Evolutionary conservation across 1,140 invertebrate species (phyloP), one percentile per base, ranked within the genome.

Genomic region (Hyles euphorbiae): DNA sequence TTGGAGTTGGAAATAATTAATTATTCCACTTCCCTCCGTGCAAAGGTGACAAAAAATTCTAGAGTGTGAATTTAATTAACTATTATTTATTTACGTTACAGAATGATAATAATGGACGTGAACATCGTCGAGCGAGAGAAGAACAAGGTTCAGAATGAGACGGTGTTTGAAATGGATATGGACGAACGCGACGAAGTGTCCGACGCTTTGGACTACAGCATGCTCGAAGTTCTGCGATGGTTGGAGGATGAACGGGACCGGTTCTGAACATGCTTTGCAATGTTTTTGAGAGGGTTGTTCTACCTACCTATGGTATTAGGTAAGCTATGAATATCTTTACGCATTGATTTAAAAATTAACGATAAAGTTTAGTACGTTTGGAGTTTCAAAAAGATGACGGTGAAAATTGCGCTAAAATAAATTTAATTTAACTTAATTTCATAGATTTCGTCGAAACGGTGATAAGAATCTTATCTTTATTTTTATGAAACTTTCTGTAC

Each of bases 221-320:
- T 90, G 87, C 44, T 87, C 12, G 89, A 90, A 65, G 70, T 90
- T 53, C 65, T 90, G 9, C 76, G 74, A 32, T 90, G 89, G 89
- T 58, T 90, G 4, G 78, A 89, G 51, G 80, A 87, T 55, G 86
- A 89, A 50, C 67, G 83, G 44, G 77, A 85, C 11, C 75, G 2
- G 76, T 74, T 1, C 62, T 89, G 11, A 64, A 72, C 56, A 70
- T 81, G 4, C 61, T 90, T 52, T 88, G 88, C 66, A 80, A 68
- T 71, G 80, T 89, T 8, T 90, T 88, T 68, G 86, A 90, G 56
- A 80, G 70, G 61, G 67, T 87, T 6, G 70, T 90, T 33, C 63
- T 90, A 44, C 89, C 89, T 43, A 90, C 89, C 8, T 72, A 89
- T 72, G 87, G 89, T 5, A 87, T 86, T 34, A 88, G 74, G 87